A percentile compares a stretch with the other conserved stretches of the same genome.
phyloP scores from a whole-genome alignment of 2,113 vertebrate genomes.

The Panthera uncia region DNA sequence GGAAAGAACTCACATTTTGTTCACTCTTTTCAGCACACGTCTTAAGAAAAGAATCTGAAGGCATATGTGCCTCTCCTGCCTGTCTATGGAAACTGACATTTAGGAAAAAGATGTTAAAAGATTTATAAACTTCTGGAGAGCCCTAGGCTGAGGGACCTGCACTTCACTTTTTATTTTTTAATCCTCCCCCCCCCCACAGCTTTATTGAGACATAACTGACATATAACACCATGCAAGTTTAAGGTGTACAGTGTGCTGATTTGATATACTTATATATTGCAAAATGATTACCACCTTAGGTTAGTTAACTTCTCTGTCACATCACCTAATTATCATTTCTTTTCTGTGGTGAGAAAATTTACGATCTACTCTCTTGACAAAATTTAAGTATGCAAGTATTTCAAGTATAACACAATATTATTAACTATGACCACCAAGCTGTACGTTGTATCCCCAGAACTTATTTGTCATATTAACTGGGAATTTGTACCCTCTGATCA shows the following conservation, averaged over 20 bases:
- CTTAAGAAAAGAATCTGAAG: conserved; percentile 28
- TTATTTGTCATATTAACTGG: background rate
- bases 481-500: background rate
- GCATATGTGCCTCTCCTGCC: background rate
- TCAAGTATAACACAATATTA: background rate
- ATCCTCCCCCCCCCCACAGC: background rate
- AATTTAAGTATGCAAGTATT: background rate
- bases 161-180: background rate
- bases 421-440: background rate
- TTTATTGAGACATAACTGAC: background rate
- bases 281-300: background rate
- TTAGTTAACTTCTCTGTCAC: background rate
- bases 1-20: background rate
- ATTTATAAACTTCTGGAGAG: background rate
- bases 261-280: background rate
- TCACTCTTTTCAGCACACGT: background rate
- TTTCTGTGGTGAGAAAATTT: background rate
- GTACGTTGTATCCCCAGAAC: background rate
- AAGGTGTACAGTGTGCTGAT: background rate
- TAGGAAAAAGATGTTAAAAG: conserved; percentile 34
- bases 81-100: background rate
- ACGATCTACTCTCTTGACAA: background rate
- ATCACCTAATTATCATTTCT: background rate
- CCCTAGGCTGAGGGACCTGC: background rate
- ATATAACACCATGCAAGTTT: background rate